Conservation (phyloP, 2,888 invertebrate species). For the Flexamia atlantica region DNA sequence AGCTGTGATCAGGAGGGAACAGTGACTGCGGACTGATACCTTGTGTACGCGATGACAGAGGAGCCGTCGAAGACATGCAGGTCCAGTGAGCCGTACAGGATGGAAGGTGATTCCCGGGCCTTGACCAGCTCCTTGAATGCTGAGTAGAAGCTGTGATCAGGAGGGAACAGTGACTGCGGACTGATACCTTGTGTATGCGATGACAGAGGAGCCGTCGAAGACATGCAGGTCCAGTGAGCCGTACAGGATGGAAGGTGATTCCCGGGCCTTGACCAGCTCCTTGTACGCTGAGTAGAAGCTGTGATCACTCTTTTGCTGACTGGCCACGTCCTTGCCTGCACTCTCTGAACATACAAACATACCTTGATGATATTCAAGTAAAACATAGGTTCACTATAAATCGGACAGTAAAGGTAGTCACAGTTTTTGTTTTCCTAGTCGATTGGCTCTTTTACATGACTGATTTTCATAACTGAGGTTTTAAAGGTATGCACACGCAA, state of each 20-base stretch:
- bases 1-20: slow-evolving; percentile 68
- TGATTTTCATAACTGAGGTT: too few species aligned
- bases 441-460: too few species aligned
- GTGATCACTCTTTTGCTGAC: slow-evolving; percentile 66
- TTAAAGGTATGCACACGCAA: too few species aligned
- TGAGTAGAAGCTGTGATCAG: slow-evolving; percentile 68
- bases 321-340: slow-evolving; percentile 66
- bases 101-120: slow-evolving; percentile 77
- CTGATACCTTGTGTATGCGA: slow-evolving; percentile 83
- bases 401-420: too few species aligned
- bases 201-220: slow-evolving; percentile 76
- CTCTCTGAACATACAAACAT: neutral
- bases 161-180: slow-evolving; percentile 66
- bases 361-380: too few species aligned
- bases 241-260: slow-evolving; percentile 81
- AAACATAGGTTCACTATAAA: too few species aligned
- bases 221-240: slow-evolving; percentile 75
- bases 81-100: slow-evolving; percentile 80
- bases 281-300: slow-evolving; percentile 72
- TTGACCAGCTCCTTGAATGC: slow-evolving; percentile 74
- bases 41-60: slow-evolving; percentile 82
- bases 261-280: slow-evolving; percentile 75
- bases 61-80: slow-evolving; percentile 73
- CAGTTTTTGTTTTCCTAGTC: too few species aligned
- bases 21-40: slow-evolving; percentile 79